Base-by-base conservation (phyloP, 2,797 vertebrate species). In the Scarus forsteni region DNA sequence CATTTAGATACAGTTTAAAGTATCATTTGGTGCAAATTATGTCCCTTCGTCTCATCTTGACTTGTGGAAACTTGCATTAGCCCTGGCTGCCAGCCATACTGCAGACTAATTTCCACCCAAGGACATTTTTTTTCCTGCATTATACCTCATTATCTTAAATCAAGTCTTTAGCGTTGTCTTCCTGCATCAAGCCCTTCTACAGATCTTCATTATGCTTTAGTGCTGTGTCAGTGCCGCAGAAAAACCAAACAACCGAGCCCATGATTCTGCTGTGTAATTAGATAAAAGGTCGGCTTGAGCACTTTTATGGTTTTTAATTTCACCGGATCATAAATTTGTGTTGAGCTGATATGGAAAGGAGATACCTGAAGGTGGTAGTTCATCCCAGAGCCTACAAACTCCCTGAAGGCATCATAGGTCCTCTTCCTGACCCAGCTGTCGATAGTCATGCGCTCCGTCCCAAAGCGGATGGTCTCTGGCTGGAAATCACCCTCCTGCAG, bases 401-500 rank as follows among this genome's bases (percentile, higher is more conserved):
- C 97, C 76, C 96, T 96, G 89, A 99, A 99, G 1, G 94, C 93
- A n/a, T 98, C 95, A 0, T 99, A 99, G 0, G 95, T 99, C 71
- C 97, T 96, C 79, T 98, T 98, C 81, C 95, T 96, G 73, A 97
- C 96, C 98, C 98, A 99, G 91, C 95, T 96, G 88, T 99, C 97
- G 55, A 99, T 97, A 74, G 94, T 94, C 97, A 99, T 98, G 58
- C 97, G 96, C 85, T 99, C 98, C 0, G 97, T 96, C 66, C 97
- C 97, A 77, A 99, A 99, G 66, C 96, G 97, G 55, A 99, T 97
- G 2, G 94, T 96, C 93, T 99, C 98, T 0, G 94, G 90, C 78
- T 96, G 96, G 76, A 99, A 99, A 66, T 96, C 95, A 1, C 96
- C 96, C 46, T 98, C 97, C 98, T 99, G 83, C 3, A 11, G 62